Evolutionary conservation across 2,888 invertebrate species (phyloP), one percentile per base, ranked within the genome.

Genomic region (Noctuana brunneofusca): DNA sequence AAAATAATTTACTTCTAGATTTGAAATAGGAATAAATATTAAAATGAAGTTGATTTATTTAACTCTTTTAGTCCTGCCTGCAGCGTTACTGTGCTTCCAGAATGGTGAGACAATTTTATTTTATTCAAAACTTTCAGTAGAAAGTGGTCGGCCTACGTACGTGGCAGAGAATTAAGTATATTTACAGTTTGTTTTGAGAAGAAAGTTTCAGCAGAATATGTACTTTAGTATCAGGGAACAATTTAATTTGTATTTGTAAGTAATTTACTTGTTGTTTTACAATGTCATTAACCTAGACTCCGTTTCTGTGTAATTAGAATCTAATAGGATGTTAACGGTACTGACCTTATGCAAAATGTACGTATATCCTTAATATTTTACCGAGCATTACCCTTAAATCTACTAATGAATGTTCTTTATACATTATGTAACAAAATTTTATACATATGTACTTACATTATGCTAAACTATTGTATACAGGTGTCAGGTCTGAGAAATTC

Each of bases 1-100:
- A 70, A 73, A 79, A 78, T 78, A 43, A 24, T 75, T 76, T 74
- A 73, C 74, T 70, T 74, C 69, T 68, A 70, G 65, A 68, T 68
- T 58, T 63, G 53, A 63, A 71, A 71, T 71, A 73, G 70, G 62
- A 71, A 65, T 71, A 68, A 71, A 71, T 72, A 70, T 77, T 71
- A 92, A 84, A 83, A 96, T 96, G 96, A 96, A 93, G 87, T 91
- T 93, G 75, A 88, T 95, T 75, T 93, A 94, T 81, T 84, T 96
- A 74, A 77, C 84, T 58, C 78, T 96, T 62, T 77, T 96, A 75
- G 93, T 95, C 72, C 86, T 96, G 68, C 96, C 96, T 72, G 94
- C 95, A 32, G 92, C 95, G 50, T 92, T 96, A 70, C 93, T 95
- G 71, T 94, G 94, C 70, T 92, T 95, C 69, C 94, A 94, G 83